Conservation (phyloP, 1,140 invertebrate species). For the Cotesia vestalis region DNA sequence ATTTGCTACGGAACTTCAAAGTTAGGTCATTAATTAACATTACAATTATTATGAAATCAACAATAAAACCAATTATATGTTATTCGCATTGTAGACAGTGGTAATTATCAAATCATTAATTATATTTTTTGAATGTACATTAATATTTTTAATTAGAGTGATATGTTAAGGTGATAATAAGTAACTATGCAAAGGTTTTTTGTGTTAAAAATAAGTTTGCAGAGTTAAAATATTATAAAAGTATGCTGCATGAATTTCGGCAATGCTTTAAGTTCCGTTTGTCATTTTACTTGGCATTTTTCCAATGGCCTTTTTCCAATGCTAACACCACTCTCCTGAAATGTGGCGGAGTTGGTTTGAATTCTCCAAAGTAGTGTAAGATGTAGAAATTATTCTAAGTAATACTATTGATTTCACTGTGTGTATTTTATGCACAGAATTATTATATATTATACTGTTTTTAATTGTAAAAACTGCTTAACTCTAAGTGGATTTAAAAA, state of each 20-base stretch:
- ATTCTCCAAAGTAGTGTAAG: not conserved
- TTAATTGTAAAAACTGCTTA: too few species aligned
- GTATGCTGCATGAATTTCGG: constrained; percentile 35
- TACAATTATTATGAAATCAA: too few species aligned
- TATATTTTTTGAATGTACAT: too few species aligned
- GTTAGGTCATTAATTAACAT: too few species aligned
- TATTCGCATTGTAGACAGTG: too few species aligned
- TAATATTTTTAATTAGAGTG: too few species aligned
- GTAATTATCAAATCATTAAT: too few species aligned
- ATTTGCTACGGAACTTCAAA: too few species aligned
- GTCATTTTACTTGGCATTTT: constrained; percentile 36
- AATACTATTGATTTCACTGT: constrained; percentile 14
- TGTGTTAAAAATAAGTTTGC: not conserved
- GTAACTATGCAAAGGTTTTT: constrained; percentile 6
- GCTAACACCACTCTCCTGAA: constrained; percentile 14
- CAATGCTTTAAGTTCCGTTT: constrained; percentile 35
- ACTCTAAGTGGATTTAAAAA: too few species aligned
- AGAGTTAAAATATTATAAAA: constrained; percentile 16
- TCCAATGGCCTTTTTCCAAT: constrained; percentile 42
- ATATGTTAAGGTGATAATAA: not conserved
- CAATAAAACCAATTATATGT: too few species aligned
- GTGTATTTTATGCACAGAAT: too few species aligned
- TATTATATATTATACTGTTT: too few species aligned
- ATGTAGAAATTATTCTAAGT: constrained; percentile 7
- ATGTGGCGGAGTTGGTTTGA: constrained; percentile 6